Conservation (phyloP, 2,113 vertebrate genomes). For the Strix aluco region DNA sequence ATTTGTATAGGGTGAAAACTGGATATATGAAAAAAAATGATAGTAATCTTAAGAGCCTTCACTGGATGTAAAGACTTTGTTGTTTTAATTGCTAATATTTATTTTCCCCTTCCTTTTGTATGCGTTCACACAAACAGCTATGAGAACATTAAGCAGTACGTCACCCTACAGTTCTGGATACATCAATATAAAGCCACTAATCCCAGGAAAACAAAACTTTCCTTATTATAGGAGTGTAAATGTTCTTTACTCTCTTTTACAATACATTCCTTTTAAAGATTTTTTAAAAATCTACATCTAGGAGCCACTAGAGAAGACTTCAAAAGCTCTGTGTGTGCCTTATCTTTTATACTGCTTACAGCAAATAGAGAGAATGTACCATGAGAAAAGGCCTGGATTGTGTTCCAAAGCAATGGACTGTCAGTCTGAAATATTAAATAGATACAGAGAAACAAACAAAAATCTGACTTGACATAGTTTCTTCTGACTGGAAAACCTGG, state of each 20-base stretch:
- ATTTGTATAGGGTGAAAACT: not conserved
- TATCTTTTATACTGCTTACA: slow-evolving; percentile 36
- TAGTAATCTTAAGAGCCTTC: not conserved
- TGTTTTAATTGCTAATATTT: not conserved
- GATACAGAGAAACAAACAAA: not conserved
- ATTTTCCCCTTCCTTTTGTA: not conserved
- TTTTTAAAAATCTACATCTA: not conserved
- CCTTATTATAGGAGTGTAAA: slow-evolving; percentile 35
- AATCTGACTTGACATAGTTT: not conserved
- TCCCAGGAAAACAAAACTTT: not conserved
- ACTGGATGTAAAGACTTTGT: not conserved
- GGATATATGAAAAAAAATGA: not conserved
- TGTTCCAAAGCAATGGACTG: not conserved
- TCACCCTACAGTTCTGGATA: not conserved
- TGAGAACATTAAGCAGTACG: not conserved
- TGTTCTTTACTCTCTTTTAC: slow-evolving; percentile 24
- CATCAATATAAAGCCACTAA: not conserved
- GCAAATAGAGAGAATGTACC: not conserved
- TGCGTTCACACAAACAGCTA: not conserved
- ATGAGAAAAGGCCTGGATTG: not conserved
- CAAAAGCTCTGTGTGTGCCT: slow-evolving; percentile 26
- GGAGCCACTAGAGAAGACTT: not conserved
- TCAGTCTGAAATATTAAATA: not conserved
- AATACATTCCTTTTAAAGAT: slow-evolving; percentile 1
- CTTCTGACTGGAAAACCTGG: not conserved